Base-by-base conservation (phyloP, 2,888 invertebrate species). In the Trisateles emortualis region DNA sequence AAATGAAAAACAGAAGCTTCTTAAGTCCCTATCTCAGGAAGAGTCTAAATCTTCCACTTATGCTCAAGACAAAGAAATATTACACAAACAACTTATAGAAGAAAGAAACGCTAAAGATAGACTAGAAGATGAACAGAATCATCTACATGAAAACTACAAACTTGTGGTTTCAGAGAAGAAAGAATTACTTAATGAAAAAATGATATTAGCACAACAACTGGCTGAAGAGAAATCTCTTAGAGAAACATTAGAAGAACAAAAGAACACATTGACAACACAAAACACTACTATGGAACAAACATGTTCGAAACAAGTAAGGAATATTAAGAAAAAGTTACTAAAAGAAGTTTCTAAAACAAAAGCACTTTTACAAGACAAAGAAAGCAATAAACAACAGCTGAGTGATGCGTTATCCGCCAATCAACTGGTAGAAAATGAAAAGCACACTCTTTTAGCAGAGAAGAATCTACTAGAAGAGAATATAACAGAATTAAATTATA, bases 311-410 rank as follows among this genome's bases (percentile, higher is more conserved):
- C 46, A 46, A 29, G 10, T 29, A 0, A 46, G 38, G 29, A 35
- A 38, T 6, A 9, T 46, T 13, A 38, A 38, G 29, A 46, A 46
- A 19, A 53, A 70, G 39, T 44, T 76, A 35, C 29, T 43, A n/a
- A 62, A 76, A 41, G 69, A 73, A 53, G 59, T 60, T 14, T 41
- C 59, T 40, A 46, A 61, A 10, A 56, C 58, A 10, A 56, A 56
- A 32, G 54, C 30, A 52, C 54, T 66, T 26, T 40, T 60, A 26
- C 65, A 78, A 52, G 70, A 77, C 47, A 82, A 76, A 50, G 77
- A 81, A 54, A 76, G 72, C 59, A 70, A 86, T 4, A 74, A 74
- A 0, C 78, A 80, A 51, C 75, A 83, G 30, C 55, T 82, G 19
- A 52, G 76, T 0, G 81, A 83, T 68, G 83, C 84, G 50, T 77